Base-by-base conservation (phyloP, 2,888 invertebrate species). In the Hartigia nigra region DNA sequence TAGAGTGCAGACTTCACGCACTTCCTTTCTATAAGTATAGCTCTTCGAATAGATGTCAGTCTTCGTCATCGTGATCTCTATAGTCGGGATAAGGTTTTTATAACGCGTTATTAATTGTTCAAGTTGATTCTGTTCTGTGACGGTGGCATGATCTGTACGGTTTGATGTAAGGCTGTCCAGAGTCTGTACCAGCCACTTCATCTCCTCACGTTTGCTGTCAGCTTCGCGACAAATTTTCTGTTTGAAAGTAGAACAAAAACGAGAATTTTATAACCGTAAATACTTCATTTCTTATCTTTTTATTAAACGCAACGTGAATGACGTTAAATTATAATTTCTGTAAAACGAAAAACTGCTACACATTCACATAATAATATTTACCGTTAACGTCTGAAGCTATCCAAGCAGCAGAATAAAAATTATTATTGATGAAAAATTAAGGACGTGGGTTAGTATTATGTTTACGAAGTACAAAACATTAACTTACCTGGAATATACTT, bases 171-270 rank as follows among this genome's bases (percentile, higher is more conserved):
- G 93, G 86, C 96, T 95, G 88, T 98, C 98, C 77, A 98, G 92
- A 23, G 97, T 97, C 92, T 98, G 97, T 1, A 98, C 97, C 78
- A 99, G 93, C 97, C 98, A 98, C 90, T 98, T 98, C 96, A 98
- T 98, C 87, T 98, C 97, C 91, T 98, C 98, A 36, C 97, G 95
- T 91, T 97, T 97, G 80, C 94, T 94, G 90, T 98, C 98, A 69
- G 98, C 97, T 92, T 98, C 97, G 81, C 96, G 95, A 91, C 98
- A 98, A 86, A 98, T 96, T 91, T 95, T 95, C 98, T 98, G 92
- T 4, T 92, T 91, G 84, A 80, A 80, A 76, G 69, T 37, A 77
- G 84, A 84, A 82, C 79, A 80, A 77, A 80, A 69, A 79, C 69
- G 74, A 75, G 35, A 77, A 32, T 14, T 34, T 77, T 11, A 55